Conservation (phyloP, 92 coral and sea anemone genomes). For the Epizoanthus stellaris region DNA sequence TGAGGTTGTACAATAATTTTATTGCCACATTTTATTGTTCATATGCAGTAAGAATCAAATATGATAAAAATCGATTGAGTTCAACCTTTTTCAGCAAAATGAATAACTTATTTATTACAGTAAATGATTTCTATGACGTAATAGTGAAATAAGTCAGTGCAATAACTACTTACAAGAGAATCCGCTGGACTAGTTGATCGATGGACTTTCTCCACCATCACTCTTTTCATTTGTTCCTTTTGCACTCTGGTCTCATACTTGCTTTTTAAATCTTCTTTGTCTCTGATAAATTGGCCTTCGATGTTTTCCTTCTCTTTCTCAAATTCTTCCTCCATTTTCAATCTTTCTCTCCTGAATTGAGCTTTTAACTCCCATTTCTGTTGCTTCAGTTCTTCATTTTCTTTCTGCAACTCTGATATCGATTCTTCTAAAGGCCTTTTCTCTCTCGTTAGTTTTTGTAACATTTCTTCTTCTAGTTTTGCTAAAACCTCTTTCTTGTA, state of each 20-base stretch:
- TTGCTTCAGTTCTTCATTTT: slow-evolving; percentile 78
- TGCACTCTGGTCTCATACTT: slow-evolving; percentile 72
- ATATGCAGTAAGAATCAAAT: too few species aligned
- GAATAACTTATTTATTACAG: too few species aligned
- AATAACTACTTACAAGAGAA: slow-evolving; percentile 58
- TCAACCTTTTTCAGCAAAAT: too few species aligned
- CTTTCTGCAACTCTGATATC: slow-evolving; percentile 68
- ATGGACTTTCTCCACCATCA: slow-evolving; percentile 55
- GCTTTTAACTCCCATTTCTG: slow-evolving; percentile 81
- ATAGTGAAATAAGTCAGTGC: background rate
- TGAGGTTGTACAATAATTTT: too few species aligned
- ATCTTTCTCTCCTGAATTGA: slow-evolving; percentile 75
- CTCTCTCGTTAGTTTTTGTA: slow-evolving; percentile 70
- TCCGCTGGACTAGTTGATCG: slow-evolving; percentile 67
- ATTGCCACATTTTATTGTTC: too few species aligned
- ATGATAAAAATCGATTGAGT: too few species aligned
- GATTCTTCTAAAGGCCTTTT: slow-evolving; percentile 76
- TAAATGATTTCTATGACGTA: background rate
- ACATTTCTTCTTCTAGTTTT: slow-evolving; percentile 83
- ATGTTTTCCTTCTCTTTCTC: slow-evolving; percentile 75
- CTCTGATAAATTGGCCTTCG: slow-evolving; percentile 69
- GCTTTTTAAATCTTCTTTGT: slow-evolving; percentile 74
- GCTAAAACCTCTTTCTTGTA: slow-evolving; percentile 80
- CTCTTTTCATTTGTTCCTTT: slow-evolving; percentile 58
- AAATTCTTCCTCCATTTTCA: slow-evolving; percentile 72